These are phyloP conservation scores for Amblyteles armatorius DNA, from an alignment of 2,888 invertebrate species.

Conservation along the genomic window DNA sequence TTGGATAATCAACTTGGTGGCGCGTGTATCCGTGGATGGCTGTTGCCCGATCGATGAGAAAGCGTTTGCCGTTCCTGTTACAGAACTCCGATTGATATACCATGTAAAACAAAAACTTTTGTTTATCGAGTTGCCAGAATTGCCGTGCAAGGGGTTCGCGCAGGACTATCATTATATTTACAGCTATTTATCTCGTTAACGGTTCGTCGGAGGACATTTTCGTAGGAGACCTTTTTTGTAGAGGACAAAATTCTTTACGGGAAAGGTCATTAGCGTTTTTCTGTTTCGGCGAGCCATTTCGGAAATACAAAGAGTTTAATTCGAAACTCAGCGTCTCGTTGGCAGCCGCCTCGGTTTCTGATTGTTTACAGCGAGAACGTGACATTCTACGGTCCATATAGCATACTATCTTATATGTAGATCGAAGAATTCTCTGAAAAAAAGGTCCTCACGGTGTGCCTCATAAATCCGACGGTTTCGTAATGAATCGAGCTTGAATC, in stretches of 20 bases:
- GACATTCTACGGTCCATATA: no score
- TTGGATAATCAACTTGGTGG: conserved; percentile 30
- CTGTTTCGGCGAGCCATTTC: background rate
- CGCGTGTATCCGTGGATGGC: background rate
- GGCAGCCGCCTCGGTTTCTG: background rate
- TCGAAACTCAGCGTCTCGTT: background rate
- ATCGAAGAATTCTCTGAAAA: background rate
- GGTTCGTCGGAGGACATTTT: background rate
- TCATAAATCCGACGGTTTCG: background rate
- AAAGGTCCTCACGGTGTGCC: background rate
- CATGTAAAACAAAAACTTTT: background rate
- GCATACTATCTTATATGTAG: no score
- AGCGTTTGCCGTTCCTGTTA: background rate
- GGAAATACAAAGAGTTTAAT: background rate
- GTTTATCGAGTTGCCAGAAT: background rate
- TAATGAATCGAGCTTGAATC: background rate
- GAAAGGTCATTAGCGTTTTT: background rate
- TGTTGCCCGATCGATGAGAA: conserved; percentile 6
- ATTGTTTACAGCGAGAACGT: no score
- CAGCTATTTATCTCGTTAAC: background rate
- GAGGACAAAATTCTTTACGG: background rate
- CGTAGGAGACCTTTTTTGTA: background rate
- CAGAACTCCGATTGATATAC: background rate
- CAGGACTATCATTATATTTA: background rate
- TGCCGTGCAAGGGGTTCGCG: background rate